phyloP scores from a whole-genome alignment of 2,888 invertebrate species.

The Choristoneura rosaceana region DNA sequence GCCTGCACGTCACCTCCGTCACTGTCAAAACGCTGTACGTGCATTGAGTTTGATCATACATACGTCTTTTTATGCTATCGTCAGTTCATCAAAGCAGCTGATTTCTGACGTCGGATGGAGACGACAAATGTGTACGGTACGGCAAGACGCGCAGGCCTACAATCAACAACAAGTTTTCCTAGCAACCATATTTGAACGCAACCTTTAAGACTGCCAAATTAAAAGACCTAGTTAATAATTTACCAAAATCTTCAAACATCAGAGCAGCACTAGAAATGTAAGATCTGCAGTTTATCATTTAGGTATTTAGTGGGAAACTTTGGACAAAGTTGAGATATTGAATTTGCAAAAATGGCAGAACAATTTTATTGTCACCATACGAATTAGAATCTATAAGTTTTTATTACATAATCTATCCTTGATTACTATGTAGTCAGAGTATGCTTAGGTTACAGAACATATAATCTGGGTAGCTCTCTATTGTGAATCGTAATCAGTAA shows the following conservation, averaged over 20 bases:
- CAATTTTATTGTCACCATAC: not conserved
- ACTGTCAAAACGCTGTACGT: constrained; percentile 4
- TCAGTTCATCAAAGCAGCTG: constrained; percentile 14
- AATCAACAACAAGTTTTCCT: constrained; percentile 26
- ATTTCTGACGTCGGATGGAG: not conserved
- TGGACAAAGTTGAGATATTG: not conserved
- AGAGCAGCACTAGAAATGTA: constrained; percentile 3
- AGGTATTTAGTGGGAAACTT: not conserved
- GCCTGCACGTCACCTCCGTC: constrained; percentile 19
- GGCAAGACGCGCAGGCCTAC: constrained; percentile 6
- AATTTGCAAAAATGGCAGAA: not conserved
- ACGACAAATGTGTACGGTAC: not conserved
- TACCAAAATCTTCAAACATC: constrained; percentile 21
- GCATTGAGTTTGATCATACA: not conserved
- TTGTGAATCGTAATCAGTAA: not conserved
- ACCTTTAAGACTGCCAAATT: constrained; percentile 27
- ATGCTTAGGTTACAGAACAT: not conserved
- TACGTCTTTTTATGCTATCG: not conserved
- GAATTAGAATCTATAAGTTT: not conserved
- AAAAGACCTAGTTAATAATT: constrained; percentile 2
- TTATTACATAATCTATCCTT: not conserved
- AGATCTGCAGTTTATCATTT: not conserved
- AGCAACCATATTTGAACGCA: constrained; percentile 25
- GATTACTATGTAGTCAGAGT: not conserved
- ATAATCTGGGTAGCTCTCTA: not conserved